Percentiles rank a stretch among this genome's conserved stretches.
phyloP scores from a whole-genome alignment of 2,888 invertebrate genomes.

The Eupelmus urozonus region DNA sequence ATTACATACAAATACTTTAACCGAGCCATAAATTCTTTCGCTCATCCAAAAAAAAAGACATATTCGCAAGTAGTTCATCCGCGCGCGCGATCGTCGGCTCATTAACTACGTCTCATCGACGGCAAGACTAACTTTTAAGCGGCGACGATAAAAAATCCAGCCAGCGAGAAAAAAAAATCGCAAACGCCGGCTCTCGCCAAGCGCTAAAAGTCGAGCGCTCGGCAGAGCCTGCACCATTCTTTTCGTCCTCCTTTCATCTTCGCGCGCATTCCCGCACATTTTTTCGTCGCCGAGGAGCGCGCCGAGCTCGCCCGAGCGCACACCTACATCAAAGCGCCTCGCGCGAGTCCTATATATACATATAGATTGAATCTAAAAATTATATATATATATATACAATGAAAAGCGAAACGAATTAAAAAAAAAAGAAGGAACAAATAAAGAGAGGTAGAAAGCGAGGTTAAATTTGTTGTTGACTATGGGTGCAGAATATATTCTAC shows the following conservation, averaged over 20 bases:
- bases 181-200: conserved; percentile 11
- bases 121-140: conserved; percentile 35
- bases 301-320: too few relatives aligned
- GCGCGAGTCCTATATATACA: too few relatives aligned
- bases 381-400: neutral
- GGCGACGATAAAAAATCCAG: neutral
- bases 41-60: neutral
- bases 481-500: conserved; percentile 21
- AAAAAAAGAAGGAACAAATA: neutral
- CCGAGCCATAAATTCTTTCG: too few relatives aligned
- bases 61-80: conserved; percentile 1
- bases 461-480: conserved; percentile 45
- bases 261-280: neutral
- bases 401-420: conserved; percentile 19
- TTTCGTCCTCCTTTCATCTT: neutral
- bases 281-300: neutral
- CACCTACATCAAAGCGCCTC: too few relatives aligned
- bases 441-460: too few relatives aligned
- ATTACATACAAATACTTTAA: too few relatives aligned
- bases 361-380: too few relatives aligned
- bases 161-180: neutral
- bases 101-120: conserved; percentile 32
- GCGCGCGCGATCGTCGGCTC: conserved; percentile 11
- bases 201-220: neutral
- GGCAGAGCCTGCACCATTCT: neutral